Base-by-base conservation (phyloP, 1,140 invertebrate species). In the Samia ricini region DNA sequence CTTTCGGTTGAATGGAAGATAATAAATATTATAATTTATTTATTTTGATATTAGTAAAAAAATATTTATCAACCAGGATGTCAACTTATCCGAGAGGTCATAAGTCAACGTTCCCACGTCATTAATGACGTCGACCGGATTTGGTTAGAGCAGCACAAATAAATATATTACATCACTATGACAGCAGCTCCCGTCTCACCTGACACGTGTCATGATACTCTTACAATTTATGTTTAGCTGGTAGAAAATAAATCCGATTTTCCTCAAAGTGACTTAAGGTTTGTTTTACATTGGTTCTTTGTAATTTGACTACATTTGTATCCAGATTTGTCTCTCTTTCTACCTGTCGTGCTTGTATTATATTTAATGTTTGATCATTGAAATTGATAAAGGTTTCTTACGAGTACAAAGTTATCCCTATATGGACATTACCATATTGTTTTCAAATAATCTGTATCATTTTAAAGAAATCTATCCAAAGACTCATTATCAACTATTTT, bases 321-420 rank as follows among this genome's bases (percentile, higher is more conserved):
- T 15, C 26, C 73, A 62, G 74, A 15, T 42, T 12, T n/a, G n/a
- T n/a, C n/a, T n/a, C 10, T 29, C 26, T 65, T 73, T 64, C 78
- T 85, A 85, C 85, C 83, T 85, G 85, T 88, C 81, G 74, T 86
- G 79, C 79, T 76, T 80, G 79, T 74, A 77, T 86, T 81, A 67
- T 80, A 68, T 74, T 74, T 79, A 65, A 81, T 70, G 68, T 82
- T 84, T 82, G 80, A 84, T 86, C 72, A 66, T 59, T 26, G 75
- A 74, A 72, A 73, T 66, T 62, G 81, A 85, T 85, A 85, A 70
- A 33, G 56, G 50, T 67, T 72, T 64, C 24, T 42, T 42, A 22
- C 7, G 12, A 33, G 10, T 57, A 12, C 19, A 18, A 10, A n/a
- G 22, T 20, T 20, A 2, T 57, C 15, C 10, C 24, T 57, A 3